These are phyloP conservation scores for Protobothrops flavoviridis DNA, from an alignment of 2,113 vertebrate species.

Conservation along the genomic window DNA sequence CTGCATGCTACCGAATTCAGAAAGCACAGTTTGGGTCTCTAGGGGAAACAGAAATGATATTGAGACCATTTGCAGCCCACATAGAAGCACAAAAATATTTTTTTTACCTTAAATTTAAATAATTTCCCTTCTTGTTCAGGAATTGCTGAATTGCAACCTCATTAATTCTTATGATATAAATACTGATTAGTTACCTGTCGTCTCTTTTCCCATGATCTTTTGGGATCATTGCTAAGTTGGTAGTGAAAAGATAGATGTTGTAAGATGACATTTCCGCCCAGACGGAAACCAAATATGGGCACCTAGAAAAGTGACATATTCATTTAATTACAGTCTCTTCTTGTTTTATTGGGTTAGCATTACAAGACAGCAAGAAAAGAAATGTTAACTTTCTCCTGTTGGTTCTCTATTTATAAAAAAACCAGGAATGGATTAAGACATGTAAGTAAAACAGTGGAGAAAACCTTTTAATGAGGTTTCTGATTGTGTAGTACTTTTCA, in stretches of 20 bases:
- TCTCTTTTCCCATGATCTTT: neutral
- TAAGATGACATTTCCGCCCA: neutral
- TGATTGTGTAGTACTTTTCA: slow-evolving; percentile 43
- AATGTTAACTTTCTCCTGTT: slow-evolving; percentile 5
- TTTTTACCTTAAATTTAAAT: neutral
- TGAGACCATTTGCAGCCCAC: neutral
- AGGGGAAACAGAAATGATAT: neutral
- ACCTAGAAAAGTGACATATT: neutral
- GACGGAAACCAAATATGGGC: neutral
- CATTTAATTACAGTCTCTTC: neutral
- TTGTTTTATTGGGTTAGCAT: slow-evolving; percentile 18
- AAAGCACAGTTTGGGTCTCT: neutral
- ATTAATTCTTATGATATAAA: neutral
- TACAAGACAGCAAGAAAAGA: slow-evolving; percentile 36
- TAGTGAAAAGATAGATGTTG: neutral
- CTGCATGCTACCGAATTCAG: neutral
- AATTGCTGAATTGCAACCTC: neutral
- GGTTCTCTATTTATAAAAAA: slow-evolving; percentile 36
- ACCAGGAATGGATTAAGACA: slow-evolving; percentile 46
- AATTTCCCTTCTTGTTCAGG: neutral
- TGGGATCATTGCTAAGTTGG: fast-evolving
- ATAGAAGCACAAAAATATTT: neutral
- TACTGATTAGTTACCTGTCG: neutral
- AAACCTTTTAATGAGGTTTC: slow-evolving; percentile 46
- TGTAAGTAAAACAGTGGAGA: slow-evolving; percentile 41